Percentiles rank a stretch among this genome's conserved stretches.
Conservation (phyloP, 2,888 invertebrate genomes). For the Campaea margaritaria region DNA sequence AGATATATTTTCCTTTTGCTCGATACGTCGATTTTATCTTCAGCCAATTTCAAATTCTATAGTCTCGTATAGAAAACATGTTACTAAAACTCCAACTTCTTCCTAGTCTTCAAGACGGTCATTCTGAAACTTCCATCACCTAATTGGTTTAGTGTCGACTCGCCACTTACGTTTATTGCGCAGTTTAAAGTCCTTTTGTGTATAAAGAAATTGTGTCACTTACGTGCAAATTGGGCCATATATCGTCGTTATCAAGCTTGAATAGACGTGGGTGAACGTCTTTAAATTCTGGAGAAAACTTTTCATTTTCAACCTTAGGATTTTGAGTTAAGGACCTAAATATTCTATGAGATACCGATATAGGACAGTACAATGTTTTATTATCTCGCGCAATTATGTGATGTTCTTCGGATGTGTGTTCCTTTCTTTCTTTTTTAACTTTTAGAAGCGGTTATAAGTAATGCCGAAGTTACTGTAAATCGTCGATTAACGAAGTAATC, state of each 20-base stretch:
- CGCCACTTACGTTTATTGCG: conserved; percentile 74
- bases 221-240: conserved; percentile 70
- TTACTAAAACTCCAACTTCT: too few species aligned
- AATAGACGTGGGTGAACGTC: conserved; percentile 53
- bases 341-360: background rate
- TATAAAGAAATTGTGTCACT: conserved; percentile 59
- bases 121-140: conserved; percentile 40
- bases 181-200: conserved; percentile 56
- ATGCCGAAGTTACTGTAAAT: too few species aligned
- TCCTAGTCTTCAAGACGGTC: too few species aligned
- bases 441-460: conserved; percentile 20
- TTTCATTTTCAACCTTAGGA: conserved; percentile 12
- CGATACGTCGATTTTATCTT: too few species aligned
- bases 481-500: too few species aligned
- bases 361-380: conserved; percentile 53
- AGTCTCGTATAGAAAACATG: too few species aligned
- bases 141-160: conserved; percentile 67
- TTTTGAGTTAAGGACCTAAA: conserved; percentile 11
- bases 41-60: too few species aligned
- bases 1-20: too few species aligned
- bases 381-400: conserved; percentile 62
- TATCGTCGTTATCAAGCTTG: conserved; percentile 59
- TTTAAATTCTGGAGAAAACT: conserved; percentile 40
- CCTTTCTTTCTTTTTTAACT: conserved; percentile 23
- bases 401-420: conserved; percentile 44